A percentile compares a stretch with the other conserved stretches of the same genome.
phyloP scores from a whole-genome alignment of 2,888 invertebrate species.

The Neoitamus cyanurus region DNA sequence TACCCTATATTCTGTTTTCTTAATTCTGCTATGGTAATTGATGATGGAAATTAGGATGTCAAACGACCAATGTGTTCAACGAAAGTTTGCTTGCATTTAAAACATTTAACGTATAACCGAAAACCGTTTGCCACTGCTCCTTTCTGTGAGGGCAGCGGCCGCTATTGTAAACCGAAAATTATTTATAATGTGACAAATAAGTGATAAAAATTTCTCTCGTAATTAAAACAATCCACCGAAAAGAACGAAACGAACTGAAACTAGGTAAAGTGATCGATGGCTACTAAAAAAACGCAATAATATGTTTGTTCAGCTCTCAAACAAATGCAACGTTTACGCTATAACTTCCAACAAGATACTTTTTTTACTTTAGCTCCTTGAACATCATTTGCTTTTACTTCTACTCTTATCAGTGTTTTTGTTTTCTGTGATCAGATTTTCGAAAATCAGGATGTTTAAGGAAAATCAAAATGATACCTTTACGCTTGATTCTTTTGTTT shows the following conservation, averaged over 20 bases:
- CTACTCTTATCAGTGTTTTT: conserved; percentile 17
- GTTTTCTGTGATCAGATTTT: conserved; percentile 64
- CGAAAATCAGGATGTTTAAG: conserved; percentile 63
- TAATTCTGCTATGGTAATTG: not conserved
- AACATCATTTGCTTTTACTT: conserved; percentile 15
- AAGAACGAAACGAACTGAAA: not conserved
- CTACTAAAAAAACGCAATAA: conserved; percentile 41
- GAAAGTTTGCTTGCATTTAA: conserved; percentile 4
- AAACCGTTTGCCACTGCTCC: conserved; percentile 42
- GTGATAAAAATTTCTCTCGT: conserved; percentile 50
- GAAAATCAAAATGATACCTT: not conserved
- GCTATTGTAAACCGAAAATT: conserved; percentile 48
- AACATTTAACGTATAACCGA: conserved; percentile 39
- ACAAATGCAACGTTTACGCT: not conserved
- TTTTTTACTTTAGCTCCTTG: not conserved
- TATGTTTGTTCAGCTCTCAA: not conserved
- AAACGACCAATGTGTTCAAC: conserved; percentile 12
- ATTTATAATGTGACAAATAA: conserved; percentile 50
- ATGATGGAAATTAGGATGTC: conserved; percentile 48
- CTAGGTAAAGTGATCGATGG: not conserved
- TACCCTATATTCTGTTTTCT: not conserved
- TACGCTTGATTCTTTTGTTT: conserved; percentile 19
- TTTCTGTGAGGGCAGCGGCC: not conserved
- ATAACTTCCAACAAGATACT: conserved; percentile 11
- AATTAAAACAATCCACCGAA: not conserved